Conservation (phyloP, 2,797 vertebrate species). For the Danio choprae region DNA sequence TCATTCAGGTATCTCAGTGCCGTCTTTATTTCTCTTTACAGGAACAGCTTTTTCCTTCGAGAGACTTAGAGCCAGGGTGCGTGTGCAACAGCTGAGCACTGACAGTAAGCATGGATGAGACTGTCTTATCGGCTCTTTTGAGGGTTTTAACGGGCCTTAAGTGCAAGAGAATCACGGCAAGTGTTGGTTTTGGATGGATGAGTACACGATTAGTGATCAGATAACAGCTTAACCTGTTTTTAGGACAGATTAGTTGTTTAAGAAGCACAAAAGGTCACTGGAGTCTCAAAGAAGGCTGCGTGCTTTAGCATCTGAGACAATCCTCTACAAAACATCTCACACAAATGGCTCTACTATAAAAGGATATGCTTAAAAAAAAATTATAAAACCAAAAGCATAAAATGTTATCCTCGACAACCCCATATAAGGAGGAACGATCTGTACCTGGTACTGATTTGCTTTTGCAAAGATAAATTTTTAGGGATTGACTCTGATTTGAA, state of each 20-base stretch:
- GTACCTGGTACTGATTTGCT: conserved; percentile 63
- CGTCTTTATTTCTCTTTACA: conserved; percentile 35
- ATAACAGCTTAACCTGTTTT: conserved; percentile 60
- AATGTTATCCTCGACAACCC: conserved; percentile 32
- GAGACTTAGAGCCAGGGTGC: conserved; percentile 26
- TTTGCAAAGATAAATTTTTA: conserved; percentile 57
- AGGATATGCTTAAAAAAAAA: conserved; percentile 20
- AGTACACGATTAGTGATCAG: conserved; percentile 59
- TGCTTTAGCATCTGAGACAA: not conserved
- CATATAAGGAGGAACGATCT: conserved; percentile 48
- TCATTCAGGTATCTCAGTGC: conserved; percentile 30
- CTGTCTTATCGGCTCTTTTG: conserved; percentile 38
- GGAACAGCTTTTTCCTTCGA: conserved; percentile 33
- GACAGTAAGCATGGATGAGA: conserved; percentile 57
- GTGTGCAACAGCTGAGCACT: conserved; percentile 37
- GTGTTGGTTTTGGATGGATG: conserved; percentile 56
- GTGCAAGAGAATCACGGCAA: conserved; percentile 57
- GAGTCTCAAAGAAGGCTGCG: conserved; percentile 22
- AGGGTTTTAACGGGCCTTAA: conserved; percentile 47
- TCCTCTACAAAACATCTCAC: conserved; percentile 9
- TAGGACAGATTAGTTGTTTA: conserved; percentile 55
- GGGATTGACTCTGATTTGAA: conserved; percentile 58
- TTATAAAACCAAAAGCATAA: conserved; percentile 26
- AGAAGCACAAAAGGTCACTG: conserved; percentile 45
- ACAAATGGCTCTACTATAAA: conserved; percentile 8